Evolutionary conservation across 2,113 vertebrate species (phyloP), one percentile per base, ranked within the genome.

Genomic region (Channa argus): DNA sequence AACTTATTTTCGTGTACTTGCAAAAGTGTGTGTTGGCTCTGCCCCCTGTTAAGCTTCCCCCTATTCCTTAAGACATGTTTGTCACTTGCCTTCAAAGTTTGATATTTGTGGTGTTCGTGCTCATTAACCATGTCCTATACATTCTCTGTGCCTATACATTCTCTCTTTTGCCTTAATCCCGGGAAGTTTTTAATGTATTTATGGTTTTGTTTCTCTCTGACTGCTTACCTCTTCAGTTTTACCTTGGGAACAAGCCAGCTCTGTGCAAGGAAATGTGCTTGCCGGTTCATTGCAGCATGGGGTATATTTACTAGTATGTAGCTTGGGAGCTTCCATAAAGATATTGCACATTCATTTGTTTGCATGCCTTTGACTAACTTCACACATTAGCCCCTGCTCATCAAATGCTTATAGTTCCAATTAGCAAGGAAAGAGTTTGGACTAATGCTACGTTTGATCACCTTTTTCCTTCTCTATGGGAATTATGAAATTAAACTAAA

Each of bases 231-330:
- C 68, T 72, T 62, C 72, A 64, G 43, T 76, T 82, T 68, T 69
- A 77, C 38, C 47, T 43, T 43, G 49, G 61, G 71, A 38, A 33
- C 39, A 64, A 64, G 41, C 15, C 45, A 51, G 74, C 13, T 12
- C 13, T 0, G 0, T 52, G 71, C 59, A 49, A 79, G 52, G 5
- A 81, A 68, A 85, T 74, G 71, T 73, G 52, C 62, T 59, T 62
- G 49, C n/a, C 24, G 6, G 65, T 80, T 74, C 63, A 71, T 36
- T 72, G 71, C 62, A 70, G 63, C 46, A 54, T 39, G 47, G 78
- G 71, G 76, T 86, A 80, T 71, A 86, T 88, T 81, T 82, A 82
- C 55, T 46, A 72, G 61, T 7, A 10, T 13, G 60, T 34, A 69
- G 59, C 68, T 66, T 49, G 69, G 71, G 83, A 83, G 49, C 46